These are phyloP conservation scores for Solea solea DNA, from an alignment of 2,113 vertebrate genomes.

Conservation along the genomic window DNA sequence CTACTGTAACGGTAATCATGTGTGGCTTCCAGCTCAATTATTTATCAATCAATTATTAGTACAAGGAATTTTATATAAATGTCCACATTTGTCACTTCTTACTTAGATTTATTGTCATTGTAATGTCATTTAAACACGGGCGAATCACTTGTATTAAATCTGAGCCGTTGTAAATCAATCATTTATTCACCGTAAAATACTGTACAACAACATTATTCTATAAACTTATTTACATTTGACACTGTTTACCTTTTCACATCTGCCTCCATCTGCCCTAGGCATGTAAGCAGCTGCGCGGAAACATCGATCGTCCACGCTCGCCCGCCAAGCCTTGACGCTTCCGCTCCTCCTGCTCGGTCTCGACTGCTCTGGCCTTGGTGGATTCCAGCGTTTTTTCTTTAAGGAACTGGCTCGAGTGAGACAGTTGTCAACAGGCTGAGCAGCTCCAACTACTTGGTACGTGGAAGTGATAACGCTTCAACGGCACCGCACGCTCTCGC, in stretches of 20 bases:
- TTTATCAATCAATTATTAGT: no score
- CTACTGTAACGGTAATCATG: no score
- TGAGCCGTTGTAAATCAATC: no score
- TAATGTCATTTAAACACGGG: no score
- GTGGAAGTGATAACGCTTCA: conserved; percentile 29
- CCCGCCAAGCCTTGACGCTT: neutral
- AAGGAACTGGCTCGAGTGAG: conserved; percentile 67
- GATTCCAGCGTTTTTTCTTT: conserved; percentile 47
- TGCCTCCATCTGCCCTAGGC: conserved; percentile 37
- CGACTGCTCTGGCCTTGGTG: conserved; percentile 63
- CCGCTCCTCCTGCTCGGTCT: conserved; percentile 16
- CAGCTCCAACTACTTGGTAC: conserved; percentile 17
- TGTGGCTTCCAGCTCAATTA: no score
- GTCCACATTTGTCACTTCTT: no score
- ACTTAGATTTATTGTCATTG: no score
- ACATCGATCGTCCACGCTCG: conserved; percentile 24
- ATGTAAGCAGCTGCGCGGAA: neutral
- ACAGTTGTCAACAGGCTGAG: conserved; percentile 73
- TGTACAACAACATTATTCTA: no score
- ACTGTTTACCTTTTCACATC: conserved; percentile 54
- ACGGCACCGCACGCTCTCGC: neutral
- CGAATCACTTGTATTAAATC: no score
- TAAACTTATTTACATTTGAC: conserved; percentile 45
- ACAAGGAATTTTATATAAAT: no score
- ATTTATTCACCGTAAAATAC: no score